Base-by-base conservation (phyloP, 2,888 invertebrate species). In the Drosophila sordidapex region DNA sequence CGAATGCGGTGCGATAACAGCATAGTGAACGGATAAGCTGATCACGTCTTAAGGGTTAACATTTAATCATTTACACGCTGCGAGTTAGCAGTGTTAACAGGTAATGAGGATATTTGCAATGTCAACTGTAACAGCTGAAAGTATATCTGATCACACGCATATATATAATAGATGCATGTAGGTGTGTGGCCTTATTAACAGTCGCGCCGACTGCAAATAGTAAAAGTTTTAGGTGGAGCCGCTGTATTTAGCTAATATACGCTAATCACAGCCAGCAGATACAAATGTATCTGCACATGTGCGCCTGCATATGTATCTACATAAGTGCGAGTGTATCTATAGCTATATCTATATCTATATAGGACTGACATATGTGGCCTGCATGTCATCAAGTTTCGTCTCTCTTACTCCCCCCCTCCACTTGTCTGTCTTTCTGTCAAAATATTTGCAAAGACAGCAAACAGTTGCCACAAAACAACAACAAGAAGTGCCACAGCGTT, bases 391-490 rank as follows among this genome's bases (percentile, higher is more conserved):
- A 60, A 68, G 62, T 78, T 79, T 78, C 71, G 43, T 59, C 27
- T 58, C 35, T 46, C 11, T 21, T 36, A 27, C 46, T 27, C 40
- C 27, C 10, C 27, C 49, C 29, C 11, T 46, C 56, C 8, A 15
- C 51, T 46, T 31, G 29, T 38, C 46, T 60, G 49, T 46, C 62
- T 52, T 61, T 53, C 70, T 79, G 78, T 78, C 78, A 78, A 78
- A 79, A 75, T 79, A 76, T 79, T 79, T 79, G 78, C 78, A 78
- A 79, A 71, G 71, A 75, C 79, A 75, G 78, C 78, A 78, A 79
- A 79, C 78, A 78, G 78, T 78, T 77, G 77, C 77, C 74, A 58
- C 71, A 68, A 59, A 73, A 51, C 48, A 54, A 29, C 57, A 49
- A 38, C 69, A 35, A 21, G 49, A 66, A 40, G 25, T 35, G n/a